Conservation (phyloP, 2,888 invertebrate species). For the Dicranocentrus wangi region DNA sequence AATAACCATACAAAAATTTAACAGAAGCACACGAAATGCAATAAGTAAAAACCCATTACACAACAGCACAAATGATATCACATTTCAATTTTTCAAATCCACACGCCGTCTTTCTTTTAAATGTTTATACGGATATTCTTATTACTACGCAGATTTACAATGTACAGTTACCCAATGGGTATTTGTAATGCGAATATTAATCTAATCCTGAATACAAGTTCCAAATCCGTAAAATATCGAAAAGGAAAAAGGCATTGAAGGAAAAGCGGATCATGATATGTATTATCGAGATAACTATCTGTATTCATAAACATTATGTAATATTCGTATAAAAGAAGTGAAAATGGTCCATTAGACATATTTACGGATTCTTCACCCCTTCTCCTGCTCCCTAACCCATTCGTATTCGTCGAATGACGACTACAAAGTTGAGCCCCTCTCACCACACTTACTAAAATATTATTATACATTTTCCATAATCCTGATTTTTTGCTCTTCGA, state of each 20-base stretch:
- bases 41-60: too few relatives aligned
- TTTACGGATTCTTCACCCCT: conserved; percentile 19
- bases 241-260: too few relatives aligned
- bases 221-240: too few relatives aligned
- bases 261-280: conserved; percentile 10
- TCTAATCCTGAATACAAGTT: too few relatives aligned
- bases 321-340: conserved; percentile 29
- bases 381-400: background rate
- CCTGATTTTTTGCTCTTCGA: background rate
- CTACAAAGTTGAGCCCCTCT: conserved; percentile 2
- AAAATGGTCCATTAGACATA: conserved; percentile 38
- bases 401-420: background rate
- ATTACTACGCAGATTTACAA: too few relatives aligned
- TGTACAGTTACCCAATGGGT: too few relatives aligned
- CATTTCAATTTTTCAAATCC: too few relatives aligned
- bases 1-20: too few relatives aligned
- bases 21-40: too few relatives aligned
- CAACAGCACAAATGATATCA: too few relatives aligned
- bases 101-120: background rate
- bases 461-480: conserved; percentile 31
- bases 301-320: conserved; percentile 13
- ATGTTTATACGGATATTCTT: background rate
- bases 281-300: conserved; percentile 1
- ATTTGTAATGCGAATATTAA: too few relatives aligned
- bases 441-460: conserved; percentile 10